These are phyloP conservation scores for Calyptomena viridis DNA, from an alignment of 2,113 vertebrate species.

Conservation along the genomic window DNA sequence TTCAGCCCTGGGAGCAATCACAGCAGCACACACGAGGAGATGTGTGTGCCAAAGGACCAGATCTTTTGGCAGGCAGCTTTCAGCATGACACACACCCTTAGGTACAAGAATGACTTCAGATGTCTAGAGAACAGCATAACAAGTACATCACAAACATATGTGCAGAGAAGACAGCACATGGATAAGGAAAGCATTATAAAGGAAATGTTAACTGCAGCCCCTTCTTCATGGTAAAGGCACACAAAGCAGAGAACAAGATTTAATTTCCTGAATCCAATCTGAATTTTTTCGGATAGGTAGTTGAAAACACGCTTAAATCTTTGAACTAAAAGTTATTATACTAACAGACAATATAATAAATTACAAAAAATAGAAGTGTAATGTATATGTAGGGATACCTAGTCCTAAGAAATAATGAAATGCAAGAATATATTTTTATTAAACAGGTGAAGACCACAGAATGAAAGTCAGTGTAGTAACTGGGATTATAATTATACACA, in stretches of 20 bases:
- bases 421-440: background rate
- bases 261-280: background rate
- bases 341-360: background rate
- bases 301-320: background rate
- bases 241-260: background rate
- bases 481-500: background rate
- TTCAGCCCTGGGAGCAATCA: background rate
- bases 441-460: background rate
- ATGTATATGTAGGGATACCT: background rate
- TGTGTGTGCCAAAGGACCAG: fast-evolving
- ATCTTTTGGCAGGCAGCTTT: background rate
- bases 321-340: background rate
- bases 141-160: background rate
- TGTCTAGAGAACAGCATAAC: background rate
- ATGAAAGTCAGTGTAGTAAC: background rate
- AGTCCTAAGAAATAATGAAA: background rate
- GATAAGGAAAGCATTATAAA: background rate
- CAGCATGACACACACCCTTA: background rate
- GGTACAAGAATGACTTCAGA: background rate
- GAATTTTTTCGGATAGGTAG: background rate
- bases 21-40: fast-evolving
- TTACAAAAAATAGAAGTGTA: background rate
- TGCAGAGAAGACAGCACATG: background rate
- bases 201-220: background rate
- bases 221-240: background rate